Conservation (phyloP, 2,888 invertebrate species). For the Boloria euphrosyne region DNA sequence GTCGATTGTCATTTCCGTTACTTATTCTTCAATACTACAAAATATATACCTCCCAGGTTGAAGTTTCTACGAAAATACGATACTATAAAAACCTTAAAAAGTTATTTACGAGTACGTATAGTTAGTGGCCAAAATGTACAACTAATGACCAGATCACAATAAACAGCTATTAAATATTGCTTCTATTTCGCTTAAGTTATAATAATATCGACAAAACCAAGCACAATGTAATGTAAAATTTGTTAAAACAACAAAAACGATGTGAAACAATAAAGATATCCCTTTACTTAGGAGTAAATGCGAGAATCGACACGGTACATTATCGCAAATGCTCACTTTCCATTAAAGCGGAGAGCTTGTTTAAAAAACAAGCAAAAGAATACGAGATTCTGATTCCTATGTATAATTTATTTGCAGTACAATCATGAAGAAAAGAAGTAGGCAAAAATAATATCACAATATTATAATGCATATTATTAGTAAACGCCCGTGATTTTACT, state of each 20-base stretch:
- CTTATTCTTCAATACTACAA: no score
- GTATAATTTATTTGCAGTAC: constrained; percentile 28
- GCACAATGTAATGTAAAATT: background rate
- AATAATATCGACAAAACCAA: no score
- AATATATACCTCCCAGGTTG: no score
- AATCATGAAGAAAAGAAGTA: constrained; percentile 2
- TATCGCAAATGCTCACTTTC: constrained; percentile 37
- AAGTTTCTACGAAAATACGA: no score
- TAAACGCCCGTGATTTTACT: background rate
- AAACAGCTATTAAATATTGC: no score
- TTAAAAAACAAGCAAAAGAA: constrained; percentile 38
- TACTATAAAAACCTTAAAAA: no score
- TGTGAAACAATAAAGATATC: constrained; percentile 23
- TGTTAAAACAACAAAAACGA: constrained; percentile 1
- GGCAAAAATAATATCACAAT: background rate
- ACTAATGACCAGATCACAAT: no score
- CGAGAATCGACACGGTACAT: constrained; percentile 29
- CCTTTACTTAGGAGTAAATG: constrained; percentile 21
- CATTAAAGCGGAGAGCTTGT: constrained; percentile 33
- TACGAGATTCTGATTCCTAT: constrained; percentile 36
- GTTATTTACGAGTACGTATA: no score
- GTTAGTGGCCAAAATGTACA: no score
- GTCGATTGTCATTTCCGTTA: no score
- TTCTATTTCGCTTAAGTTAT: no score
- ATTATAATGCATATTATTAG: background rate